A percentile compares a stretch with the other conserved stretches of the same genome.
phyloP scores from a whole-genome alignment of 2,797 vertebrate genomes.

The Mallotus villosus region DNA sequence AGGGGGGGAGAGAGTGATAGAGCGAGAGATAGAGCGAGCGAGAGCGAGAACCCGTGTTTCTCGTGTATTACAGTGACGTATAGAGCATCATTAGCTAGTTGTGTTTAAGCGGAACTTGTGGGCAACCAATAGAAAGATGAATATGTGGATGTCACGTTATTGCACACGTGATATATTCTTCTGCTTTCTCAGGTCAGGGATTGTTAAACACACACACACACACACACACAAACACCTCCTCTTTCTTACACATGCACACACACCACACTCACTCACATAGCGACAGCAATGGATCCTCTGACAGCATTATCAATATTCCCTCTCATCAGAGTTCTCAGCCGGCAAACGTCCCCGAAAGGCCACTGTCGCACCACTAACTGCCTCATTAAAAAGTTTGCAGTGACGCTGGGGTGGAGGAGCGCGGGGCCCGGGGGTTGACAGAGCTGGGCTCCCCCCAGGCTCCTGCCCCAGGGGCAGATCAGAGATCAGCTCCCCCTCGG shows the following conservation, averaged over 20 bases:
- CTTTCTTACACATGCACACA: conserved; percentile 9
- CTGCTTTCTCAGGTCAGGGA: conserved; percentile 23
- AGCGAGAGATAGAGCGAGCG: neutral
- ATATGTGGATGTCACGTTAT: conserved; percentile 23
- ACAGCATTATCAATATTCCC: conserved; percentile 76
- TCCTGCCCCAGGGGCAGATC: conserved; percentile 45
- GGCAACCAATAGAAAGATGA: conserved; percentile 32
- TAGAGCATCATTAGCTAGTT: conserved; percentile 28
- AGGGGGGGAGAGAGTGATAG: neutral
- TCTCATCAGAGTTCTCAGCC: conserved; percentile 67
- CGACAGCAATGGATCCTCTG: conserved; percentile 34
- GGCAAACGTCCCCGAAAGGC: conserved; percentile 63
- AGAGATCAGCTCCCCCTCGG: conserved; percentile 55
- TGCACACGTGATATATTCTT: conserved; percentile 10
- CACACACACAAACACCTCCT: conserved; percentile 1
- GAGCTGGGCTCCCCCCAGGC: conserved; percentile 50
- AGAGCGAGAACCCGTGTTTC: neutral
- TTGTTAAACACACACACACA: conserved; percentile 27
- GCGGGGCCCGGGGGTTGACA: conserved; percentile 48
- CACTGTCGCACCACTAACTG: conserved; percentile 61
- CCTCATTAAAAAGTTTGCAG: conserved; percentile 76
- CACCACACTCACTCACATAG: conserved; percentile 5
- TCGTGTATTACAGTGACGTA: neutral
- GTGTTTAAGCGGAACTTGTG: conserved; percentile 34
- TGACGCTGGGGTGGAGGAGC: conserved; percentile 47